Percentiles rank a stretch among this genome's conserved stretches.
These are phyloP conservation scores for Iselma pallidipennis DNA, from an alignment of 2,888 invertebrate species.

Conservation along the genomic window DNA sequence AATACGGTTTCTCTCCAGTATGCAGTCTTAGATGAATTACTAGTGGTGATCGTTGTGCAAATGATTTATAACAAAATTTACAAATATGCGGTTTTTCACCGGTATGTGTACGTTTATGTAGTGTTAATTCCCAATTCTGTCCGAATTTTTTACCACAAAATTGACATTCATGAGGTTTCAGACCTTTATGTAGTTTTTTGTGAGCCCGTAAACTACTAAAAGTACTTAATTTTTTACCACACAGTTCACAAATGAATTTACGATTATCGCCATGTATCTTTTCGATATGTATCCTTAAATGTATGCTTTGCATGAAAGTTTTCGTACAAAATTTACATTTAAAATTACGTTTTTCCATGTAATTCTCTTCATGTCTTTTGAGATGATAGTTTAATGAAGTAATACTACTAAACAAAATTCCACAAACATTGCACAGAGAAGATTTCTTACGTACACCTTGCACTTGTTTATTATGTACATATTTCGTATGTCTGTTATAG, in stretches of 20 bases:
- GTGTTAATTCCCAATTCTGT: no score
- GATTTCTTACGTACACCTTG: no score
- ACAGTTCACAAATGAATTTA: constrained; percentile 28
- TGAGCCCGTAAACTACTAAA: constrained; percentile 43
- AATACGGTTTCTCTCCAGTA: no score
- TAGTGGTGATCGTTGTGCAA: no score
- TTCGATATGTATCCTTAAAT: constrained; percentile 8
- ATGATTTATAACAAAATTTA: no score
- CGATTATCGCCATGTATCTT: constrained; percentile 44
- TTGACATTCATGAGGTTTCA: no score
- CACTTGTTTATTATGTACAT: not conserved
- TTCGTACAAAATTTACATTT: no score
- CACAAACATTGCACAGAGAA: constrained; percentile 38
- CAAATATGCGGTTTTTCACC: no score
- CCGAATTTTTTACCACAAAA: no score
- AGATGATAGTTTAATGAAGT: constrained; percentile 35
- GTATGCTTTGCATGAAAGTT: constrained; percentile 47
- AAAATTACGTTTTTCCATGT: constrained; percentile 28
- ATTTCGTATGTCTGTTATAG: no score
- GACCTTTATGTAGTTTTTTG: constrained; percentile 44
- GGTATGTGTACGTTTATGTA: no score
- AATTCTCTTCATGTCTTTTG: constrained; percentile 32
- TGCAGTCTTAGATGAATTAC: no score
- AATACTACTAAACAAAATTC: constrained; percentile 38
- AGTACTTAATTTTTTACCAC: constrained; percentile 52